A percentile compares a stretch with the other conserved stretches of the same genome.
Conservation (phyloP, 1,140 invertebrate genomes). For the Drosophila miranda region DNA sequence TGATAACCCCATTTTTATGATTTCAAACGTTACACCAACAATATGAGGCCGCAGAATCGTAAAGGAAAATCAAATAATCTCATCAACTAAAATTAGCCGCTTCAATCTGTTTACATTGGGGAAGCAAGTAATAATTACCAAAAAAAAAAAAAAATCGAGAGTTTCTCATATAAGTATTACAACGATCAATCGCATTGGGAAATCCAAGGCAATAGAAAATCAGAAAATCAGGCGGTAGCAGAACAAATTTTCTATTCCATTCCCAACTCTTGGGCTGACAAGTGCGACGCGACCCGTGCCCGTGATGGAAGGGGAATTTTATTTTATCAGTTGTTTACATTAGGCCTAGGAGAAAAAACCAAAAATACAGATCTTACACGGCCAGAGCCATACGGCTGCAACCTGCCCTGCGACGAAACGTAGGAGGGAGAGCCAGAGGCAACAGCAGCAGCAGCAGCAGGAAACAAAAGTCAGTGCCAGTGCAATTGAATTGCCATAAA, state of each 20-base stretch:
- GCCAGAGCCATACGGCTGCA: constrained; percentile 72
- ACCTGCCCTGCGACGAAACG: constrained; percentile 41
- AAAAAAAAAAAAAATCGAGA: constrained; percentile 12
- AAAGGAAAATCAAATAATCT: constrained; percentile 36
- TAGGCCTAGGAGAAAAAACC: constrained; percentile 24
- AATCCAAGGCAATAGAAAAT: constrained; percentile 26
- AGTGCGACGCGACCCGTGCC: constrained; percentile 35
- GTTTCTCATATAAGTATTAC: constrained; percentile 29
- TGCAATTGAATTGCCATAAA: constrained; percentile 76
- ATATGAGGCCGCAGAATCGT: constrained; percentile 48
- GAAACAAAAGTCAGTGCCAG: constrained; percentile 58
- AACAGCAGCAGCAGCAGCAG: constrained; percentile 30
- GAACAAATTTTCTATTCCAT: constrained; percentile 42
- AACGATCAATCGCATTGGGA: constrained; percentile 17
- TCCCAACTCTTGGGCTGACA: constrained; percentile 45
- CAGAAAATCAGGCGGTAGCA: constrained; percentile 17
- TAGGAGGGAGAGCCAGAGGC: constrained; percentile 4
- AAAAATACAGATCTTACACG: constrained; percentile 53
- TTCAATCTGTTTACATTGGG: constrained; percentile 52
- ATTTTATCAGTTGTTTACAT: constrained; percentile 56
- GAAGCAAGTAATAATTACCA: constrained; percentile 68
- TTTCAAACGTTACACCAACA: constrained; percentile 23
- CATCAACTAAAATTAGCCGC: constrained; percentile 64
- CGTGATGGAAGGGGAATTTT: constrained; percentile 15
- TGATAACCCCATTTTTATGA: constrained; percentile 16